These are phyloP conservation scores for Bombus terrestris DNA, from an alignment of 1,140 invertebrate species.

Conservation along the genomic window DNA sequence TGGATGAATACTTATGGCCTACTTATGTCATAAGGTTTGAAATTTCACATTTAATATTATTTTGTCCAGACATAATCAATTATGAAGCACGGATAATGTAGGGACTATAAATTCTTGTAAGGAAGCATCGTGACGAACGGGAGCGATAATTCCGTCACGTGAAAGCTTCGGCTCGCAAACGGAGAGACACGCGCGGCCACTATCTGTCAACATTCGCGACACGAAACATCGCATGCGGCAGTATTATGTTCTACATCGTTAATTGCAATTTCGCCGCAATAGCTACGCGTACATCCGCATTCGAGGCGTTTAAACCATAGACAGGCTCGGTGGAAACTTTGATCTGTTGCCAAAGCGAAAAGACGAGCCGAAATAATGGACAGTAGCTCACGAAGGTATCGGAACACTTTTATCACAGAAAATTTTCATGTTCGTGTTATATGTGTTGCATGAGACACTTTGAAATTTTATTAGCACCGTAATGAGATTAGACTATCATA, in stretches of 20 bases:
- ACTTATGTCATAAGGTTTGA: not conserved
- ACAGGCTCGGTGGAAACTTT: not conserved
- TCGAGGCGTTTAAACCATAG: not conserved
- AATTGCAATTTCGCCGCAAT: conserved; percentile 53
- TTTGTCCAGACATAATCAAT: not conserved
- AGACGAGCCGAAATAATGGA: not conserved
- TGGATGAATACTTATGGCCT: not conserved
- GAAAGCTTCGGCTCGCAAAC: conserved; percentile 24
- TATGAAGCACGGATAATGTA: not conserved
- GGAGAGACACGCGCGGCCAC: conserved; percentile 29
- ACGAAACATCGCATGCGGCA: conserved; percentile 63
- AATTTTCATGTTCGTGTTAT: not conserved
- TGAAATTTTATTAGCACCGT: too few species aligned
- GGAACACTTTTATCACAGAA: not conserved
- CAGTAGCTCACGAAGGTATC: not conserved
- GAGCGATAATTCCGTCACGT: conserved; percentile 15
- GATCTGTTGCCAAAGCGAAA: not conserved
- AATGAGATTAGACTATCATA: too few species aligned
- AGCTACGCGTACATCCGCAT: conserved; percentile 2
- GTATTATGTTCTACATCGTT: conserved; percentile 47
- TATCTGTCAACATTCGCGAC: conserved; percentile 62
- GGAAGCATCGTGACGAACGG: conserved; percentile 13
- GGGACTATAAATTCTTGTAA: not conserved
- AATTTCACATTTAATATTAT: not conserved
- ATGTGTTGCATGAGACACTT: too few species aligned